Evolutionary conservation across 2,888 invertebrate species (phyloP).

Genomic region (Leucoma salicis): DNA sequence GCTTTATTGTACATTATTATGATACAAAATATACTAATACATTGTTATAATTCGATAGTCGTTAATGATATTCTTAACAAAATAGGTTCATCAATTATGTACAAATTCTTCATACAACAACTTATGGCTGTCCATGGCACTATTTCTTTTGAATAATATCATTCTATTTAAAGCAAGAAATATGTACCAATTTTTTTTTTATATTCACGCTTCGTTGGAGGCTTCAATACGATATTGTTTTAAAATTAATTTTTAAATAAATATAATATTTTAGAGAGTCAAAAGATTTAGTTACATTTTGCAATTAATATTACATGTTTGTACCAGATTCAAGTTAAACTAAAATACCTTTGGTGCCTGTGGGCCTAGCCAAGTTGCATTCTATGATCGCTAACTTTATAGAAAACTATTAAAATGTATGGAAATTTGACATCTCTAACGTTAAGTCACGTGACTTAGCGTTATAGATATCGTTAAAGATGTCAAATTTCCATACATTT

Average conservation of each 20-base stretch:
- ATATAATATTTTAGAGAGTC: not conserved
- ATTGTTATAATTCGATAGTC: slow-evolving; percentile 33
- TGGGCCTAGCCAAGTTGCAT: too few relatives aligned
- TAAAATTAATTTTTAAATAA: not conserved
- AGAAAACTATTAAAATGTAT: too few relatives aligned
- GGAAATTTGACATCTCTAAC: too few relatives aligned
- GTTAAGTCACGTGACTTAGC: too few relatives aligned
- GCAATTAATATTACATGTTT: not conserved
- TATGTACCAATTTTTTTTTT: slow-evolving; percentile 55
- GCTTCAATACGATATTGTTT: not conserved
- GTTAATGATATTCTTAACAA: slow-evolving; percentile 43
- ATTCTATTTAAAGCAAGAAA: slow-evolving; percentile 58
- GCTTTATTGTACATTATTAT: slow-evolving; percentile 50
- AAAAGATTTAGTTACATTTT: not conserved
- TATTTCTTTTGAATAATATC: slow-evolving; percentile 62
- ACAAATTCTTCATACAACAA: slow-evolving; percentile 64
- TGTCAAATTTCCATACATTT: too few relatives aligned
- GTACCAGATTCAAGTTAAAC: too few relatives aligned
- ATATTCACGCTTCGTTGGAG: slow-evolving; percentile 17
- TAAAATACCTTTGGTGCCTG: too few relatives aligned
- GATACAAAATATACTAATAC: slow-evolving; percentile 44
- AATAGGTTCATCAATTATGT: slow-evolving; percentile 57
- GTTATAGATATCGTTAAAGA: too few relatives aligned
- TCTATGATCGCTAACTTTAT: too few relatives aligned
- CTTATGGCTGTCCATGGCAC: slow-evolving; percentile 65